Evolutionary conservation across 30 jellyfish, hydroid and myxozoan genomes (phyloP), one percentile per base, ranked within the genome.

Genomic region (Hydractinia symbiolongicarpus): DNA sequence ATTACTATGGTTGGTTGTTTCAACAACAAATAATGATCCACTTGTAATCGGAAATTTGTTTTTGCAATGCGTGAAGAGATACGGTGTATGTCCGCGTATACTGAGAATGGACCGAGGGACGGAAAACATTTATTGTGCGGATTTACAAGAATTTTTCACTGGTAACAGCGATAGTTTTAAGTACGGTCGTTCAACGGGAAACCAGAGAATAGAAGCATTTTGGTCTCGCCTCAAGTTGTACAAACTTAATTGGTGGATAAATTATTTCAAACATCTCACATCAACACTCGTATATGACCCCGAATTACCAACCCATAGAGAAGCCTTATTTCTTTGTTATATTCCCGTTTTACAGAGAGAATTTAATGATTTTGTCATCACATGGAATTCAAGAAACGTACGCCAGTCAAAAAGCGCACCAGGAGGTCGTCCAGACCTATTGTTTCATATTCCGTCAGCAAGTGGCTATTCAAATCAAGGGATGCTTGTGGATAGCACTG

Each of bases 261-360:
- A 64, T 51, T 64, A 64, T 51, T 64, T 44, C 74, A 64, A 64
- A 13, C 52, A 44, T 7, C 19, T 64, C 52, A 51, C 40, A n/a
- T 64, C 74, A 44, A 64, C 9, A n/a, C 19, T n/a, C 40, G 9
- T 64, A 7, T 64, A 64, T 13, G 17, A 64, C 40, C 74, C 17
- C 16, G 17, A 64, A n/a, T 64, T 64, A 13, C 52, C 19, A 64
- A 64, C 8, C 7, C 74, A 64, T 13, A 6, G 19, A 8, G 74
- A 64, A 64, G 74, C 40, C 19, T 64, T 64, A n/a, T 51, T 64
- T 7, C 40, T 54, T 73, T 83, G 88, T 14, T 54, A 8, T 53
- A 61, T 73, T 73, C 54, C 21, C 53, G 53, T 82, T 7, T 70
- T 68, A 19, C 57, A 66, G 21, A n/a, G 81, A n/a, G 64, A 72